Evolutionary conservation across 2,113 vertebrate species (phyloP).

Genomic region (Sander vitreus): DNA sequence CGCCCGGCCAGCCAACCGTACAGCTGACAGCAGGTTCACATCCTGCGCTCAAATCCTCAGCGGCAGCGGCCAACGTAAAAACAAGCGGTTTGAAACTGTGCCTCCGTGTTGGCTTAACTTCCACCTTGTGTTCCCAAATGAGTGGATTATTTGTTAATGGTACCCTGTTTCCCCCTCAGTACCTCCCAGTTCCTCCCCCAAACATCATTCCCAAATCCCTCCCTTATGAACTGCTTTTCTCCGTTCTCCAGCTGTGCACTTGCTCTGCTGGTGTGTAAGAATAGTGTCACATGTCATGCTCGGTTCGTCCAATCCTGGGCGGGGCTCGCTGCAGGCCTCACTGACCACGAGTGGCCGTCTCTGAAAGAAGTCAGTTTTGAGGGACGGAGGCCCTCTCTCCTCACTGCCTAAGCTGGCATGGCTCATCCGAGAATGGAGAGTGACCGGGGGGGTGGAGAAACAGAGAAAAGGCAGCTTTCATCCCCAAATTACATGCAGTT

Average conservation of each 20-base stretch:
- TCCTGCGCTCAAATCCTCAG: slow-evolving; percentile 60
- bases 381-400: slow-evolving; percentile 36
- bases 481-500: slow-evolving; percentile 81
- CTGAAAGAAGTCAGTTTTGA: slow-evolving; percentile 52
- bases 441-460: slow-evolving; percentile 46
- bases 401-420: slow-evolving; percentile 71
- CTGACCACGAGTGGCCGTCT: slow-evolving; percentile 62
- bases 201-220: slow-evolving; percentile 19
- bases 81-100: slow-evolving; percentile 53
- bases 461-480: slow-evolving; percentile 76
- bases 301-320: slow-evolving; percentile 46
- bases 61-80: slow-evolving; percentile 34
- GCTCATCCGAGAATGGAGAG: slow-evolving; percentile 53
- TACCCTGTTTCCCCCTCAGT: background rate
- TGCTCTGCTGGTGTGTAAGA: slow-evolving; percentile 52
- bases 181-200: background rate
- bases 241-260: slow-evolving; percentile 63
- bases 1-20: slow-evolving; percentile 62
- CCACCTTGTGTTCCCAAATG: slow-evolving; percentile 49
- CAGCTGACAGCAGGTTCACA: slow-evolving; percentile 75
- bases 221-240: slow-evolving; percentile 38
- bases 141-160: slow-evolving; percentile 62
- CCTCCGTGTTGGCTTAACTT: slow-evolving; percentile 64
- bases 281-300: slow-evolving; percentile 65
- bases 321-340: slow-evolving; percentile 61